phyloP scores from a whole-genome alignment of 2,113 vertebrate species.

The Mungos mungo region DNA sequence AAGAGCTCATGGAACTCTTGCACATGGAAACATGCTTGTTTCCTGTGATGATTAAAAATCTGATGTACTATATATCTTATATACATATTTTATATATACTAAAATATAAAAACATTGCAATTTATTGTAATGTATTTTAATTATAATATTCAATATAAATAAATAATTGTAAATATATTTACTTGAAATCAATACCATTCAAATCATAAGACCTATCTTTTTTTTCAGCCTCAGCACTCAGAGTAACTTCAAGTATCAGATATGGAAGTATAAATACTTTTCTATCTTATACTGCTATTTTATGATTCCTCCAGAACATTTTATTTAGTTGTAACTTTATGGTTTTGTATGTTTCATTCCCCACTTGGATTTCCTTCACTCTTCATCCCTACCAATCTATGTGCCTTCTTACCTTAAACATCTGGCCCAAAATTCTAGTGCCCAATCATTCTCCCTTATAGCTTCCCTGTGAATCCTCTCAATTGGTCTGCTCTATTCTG shows the following conservation, averaged over 20 bases:
- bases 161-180: slow-evolving; percentile 1
- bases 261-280: not conserved
- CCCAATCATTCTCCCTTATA: not conserved
- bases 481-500: not conserved
- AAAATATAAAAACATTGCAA: not conserved
- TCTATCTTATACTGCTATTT: not conserved
- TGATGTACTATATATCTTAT: not conserved
- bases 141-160: not conserved
- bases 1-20: not conserved
- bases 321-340: not conserved
- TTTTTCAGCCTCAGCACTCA: not conserved
- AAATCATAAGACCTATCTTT: not conserved
- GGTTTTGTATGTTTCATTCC: not conserved
- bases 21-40: not conserved
- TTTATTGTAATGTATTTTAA: not conserved
- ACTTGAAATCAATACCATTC: not conserved
- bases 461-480: not conserved
- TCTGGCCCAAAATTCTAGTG: not conserved
- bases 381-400: not conserved
- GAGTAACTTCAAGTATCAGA: not conserved
- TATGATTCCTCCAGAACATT: not conserved
- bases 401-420: not conserved
- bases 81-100: not conserved
- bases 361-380: not conserved
- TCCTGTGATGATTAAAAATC: not conserved